Evolutionary conservation across 92 coral and sea anemone genomes (phyloP), one percentile per base, ranked within the genome.

Genomic region (Porites evermanni): DNA sequence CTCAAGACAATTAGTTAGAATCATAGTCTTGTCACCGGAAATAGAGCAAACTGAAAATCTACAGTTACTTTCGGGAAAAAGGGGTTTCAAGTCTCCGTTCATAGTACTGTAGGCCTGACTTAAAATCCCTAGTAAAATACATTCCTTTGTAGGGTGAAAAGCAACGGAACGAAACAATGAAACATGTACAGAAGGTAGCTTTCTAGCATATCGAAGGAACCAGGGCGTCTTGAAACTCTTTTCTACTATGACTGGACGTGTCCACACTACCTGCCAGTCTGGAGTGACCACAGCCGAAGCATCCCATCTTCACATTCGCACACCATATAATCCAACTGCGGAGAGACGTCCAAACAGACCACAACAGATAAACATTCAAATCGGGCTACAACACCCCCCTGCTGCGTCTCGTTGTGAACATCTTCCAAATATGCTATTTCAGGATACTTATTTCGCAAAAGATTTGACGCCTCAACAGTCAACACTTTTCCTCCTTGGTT

Each of bases 111-210:
- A 77, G 26, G 61, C 81, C 12, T 73, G 71, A 69, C 83, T 83
- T 11, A 87, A 81, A 10, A 66, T 64, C 14, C 91, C 87, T 8
- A 82, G 86, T 38, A 87, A 74, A 11, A 87, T 64, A 2, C 81
- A 1, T 26, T 66, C 64, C 26, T 11, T 6, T 11, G 56, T 18
- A 8, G 91, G 91, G n/a, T 79, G 86, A 19, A 87, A 87, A 4
- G 58, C 82, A 1, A 67, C 75, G 0, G 84, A 67, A 2, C 84
- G 84, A 19, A 21, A 79, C 20, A 3, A 2, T 12, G 65, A 71
- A 4, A 29, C 74, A 14, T 1, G 7, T 24, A 53, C 14, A 1
- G 26, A 65, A 17, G 23, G 74, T 21, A 67, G 59, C 32, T 19
- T 21, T 79, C 74, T 50, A 1, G 38, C 38, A 32, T 32, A 32